Evolutionary conservation across 2,113 vertebrate species (phyloP), one percentile per base, ranked within the genome.

Genomic region (Anguilla rostrata): DNA sequence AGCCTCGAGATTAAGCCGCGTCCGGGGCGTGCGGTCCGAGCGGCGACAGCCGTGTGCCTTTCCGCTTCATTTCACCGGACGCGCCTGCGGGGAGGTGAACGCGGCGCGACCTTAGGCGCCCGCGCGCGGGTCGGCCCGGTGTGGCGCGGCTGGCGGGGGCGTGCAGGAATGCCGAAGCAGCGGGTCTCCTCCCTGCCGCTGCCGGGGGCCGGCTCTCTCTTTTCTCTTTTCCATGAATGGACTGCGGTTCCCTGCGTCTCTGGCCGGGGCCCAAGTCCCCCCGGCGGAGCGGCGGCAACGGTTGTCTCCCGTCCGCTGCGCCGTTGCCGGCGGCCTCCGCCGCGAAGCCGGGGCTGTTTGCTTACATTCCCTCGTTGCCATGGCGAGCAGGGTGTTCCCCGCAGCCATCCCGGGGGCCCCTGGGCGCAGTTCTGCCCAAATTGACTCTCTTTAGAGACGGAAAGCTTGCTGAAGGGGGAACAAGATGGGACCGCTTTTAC

Each of bases 341-440:
- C 90, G 87, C 92, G 93, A 90, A 92, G 34, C 89, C 85, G 84
- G 91, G 93, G 91, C 91, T 94, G 92, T 94, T 95, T 92, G 94
- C 95, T 96, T 95, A 94, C 94, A 91, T 94, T 94, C 95, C 93
- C 93, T n/a, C 95, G 96, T 96, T 96, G 94, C 96, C 93, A 94
- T 96, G 95, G 95, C 83, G 91, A 94, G 90, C 94, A 84, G 92
- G 86, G 82, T 92, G 93, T 94, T 95, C 95, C 95, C 94, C 93
- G 95, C 95, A 96, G 93, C 95, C 95, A 96, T 95, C 95, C 95
- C 92, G 94, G 39, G 43, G 84, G 26, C 84, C 66, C 94, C 92
- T 92, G 90, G 93, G 92, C 12, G 0, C 57, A 82, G 92, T 90
- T 93, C 92, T 40, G 92, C 92, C 92, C 4, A 78, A 93, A 22